Evolutionary conservation across 2,888 invertebrate genomes (phyloP).

Genomic region (Drepanosiphum platanoidis): DNA sequence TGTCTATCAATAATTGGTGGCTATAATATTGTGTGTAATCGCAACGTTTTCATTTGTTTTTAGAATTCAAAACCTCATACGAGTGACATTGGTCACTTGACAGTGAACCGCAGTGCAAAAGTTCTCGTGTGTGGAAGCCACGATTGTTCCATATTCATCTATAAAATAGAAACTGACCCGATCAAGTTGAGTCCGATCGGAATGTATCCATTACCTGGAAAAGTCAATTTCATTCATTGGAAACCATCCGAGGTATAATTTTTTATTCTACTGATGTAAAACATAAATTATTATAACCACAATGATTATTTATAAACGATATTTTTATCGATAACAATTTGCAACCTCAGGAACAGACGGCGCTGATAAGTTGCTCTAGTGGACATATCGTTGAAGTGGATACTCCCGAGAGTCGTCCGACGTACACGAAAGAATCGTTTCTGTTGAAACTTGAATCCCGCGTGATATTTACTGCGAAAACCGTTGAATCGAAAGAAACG

Average conservation of each 20-base stretch:
- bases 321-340: background rate
- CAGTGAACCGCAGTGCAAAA: constrained; percentile 67
- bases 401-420: constrained; percentile 67
- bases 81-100: constrained; percentile 17
- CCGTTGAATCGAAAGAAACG: constrained; percentile 73
- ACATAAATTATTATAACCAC: background rate
- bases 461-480: constrained; percentile 67
- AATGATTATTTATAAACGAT: background rate
- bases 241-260: constrained; percentile 70
- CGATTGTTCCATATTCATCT: constrained; percentile 68
- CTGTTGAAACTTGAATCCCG: constrained; percentile 42
- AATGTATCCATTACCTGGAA: constrained; percentile 74
- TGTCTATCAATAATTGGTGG: too few relatives aligned
- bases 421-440: constrained; percentile 24
- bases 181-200: constrained; percentile 74
- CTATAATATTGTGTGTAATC: background rate
- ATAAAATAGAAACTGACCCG: constrained; percentile 64
- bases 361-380: constrained; percentile 71
- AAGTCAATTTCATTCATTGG: constrained; percentile 77
- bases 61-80: constrained; percentile 49
- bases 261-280: background rate
- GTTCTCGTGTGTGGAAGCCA: constrained; percentile 75
- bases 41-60: background rate
- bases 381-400: constrained; percentile 72
- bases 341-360: constrained; percentile 67